Evolutionary conservation across 2,888 invertebrate genomes (phyloP).

Genomic region (Calliopum simillimum): DNA sequence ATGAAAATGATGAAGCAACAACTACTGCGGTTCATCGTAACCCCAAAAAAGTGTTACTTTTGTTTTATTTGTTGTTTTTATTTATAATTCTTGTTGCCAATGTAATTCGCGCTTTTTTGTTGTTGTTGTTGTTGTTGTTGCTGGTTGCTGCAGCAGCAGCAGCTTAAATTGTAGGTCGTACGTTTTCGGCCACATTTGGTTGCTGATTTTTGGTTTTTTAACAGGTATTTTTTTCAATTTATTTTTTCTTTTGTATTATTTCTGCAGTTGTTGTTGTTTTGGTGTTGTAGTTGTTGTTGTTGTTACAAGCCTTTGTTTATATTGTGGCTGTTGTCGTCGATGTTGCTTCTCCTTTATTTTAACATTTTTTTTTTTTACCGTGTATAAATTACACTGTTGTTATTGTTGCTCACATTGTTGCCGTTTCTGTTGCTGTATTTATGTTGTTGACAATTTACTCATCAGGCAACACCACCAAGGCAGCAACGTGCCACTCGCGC

Average conservation of each 20-base stretch:
- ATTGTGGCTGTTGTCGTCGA: constrained; percentile 15
- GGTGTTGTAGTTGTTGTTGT: constrained; percentile 28
- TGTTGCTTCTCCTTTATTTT: constrained; percentile 24
- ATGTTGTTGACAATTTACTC: constrained; percentile 20
- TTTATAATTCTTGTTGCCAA: constrained; percentile 45
- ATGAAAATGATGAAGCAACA: constrained; percentile 40
- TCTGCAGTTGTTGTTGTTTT: constrained; percentile 23
- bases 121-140: constrained; percentile 44
- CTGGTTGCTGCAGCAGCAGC: no score
- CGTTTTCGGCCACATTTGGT: constrained; percentile 55
- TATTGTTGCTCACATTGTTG: constrained; percentile 23
- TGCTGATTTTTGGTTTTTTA: constrained; percentile 63
- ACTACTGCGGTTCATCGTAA: constrained; percentile 53
- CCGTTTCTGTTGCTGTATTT: background rate
- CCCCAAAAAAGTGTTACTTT: constrained; percentile 47
- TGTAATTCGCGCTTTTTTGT: constrained; percentile 53
- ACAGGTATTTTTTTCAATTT: constrained; percentile 36
- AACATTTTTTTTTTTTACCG: constrained; percentile 9
- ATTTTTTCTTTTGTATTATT: constrained; percentile 29
- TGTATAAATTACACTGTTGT: constrained; percentile 6
- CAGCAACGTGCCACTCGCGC: background rate
- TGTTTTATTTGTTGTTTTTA: constrained; percentile 39
- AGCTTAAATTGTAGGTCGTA: constrained; percentile 42
- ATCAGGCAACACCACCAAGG: constrained; percentile 21
- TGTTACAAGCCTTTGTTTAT: constrained; percentile 26